Conservation (phyloP, 2,888 invertebrate species). For the Lumbricus terrestris region DNA sequence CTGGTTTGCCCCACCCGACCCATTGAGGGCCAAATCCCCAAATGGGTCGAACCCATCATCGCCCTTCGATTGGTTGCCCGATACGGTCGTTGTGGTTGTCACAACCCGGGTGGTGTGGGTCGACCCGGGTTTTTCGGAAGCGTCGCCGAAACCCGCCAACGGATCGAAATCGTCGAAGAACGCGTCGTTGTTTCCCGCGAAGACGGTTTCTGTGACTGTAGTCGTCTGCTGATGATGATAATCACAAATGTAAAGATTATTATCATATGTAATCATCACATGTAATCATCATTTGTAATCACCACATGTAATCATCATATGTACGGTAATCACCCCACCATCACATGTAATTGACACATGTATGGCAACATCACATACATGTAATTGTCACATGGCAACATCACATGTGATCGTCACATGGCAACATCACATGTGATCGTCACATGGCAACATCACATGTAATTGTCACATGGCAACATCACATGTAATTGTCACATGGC, state of each 20-base stretch:
- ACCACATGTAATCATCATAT: too few species aligned
- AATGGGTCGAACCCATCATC: background rate
- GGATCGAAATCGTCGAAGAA: constrained; percentile 4
- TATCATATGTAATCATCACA: background rate
- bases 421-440: too few species aligned
- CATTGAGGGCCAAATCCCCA: background rate
- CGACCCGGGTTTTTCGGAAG: background rate
- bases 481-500: background rate
- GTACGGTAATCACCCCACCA: background rate
- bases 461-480: background rate
- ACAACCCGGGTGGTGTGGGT: background rate
- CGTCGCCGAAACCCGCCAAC: background rate
- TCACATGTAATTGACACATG: background rate
- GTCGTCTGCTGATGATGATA: background rate
- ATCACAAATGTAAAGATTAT: background rate
- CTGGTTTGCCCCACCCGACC: background rate
- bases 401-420: too few species aligned
- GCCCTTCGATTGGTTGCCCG: background rate
- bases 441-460: too few species aligned
- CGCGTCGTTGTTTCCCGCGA: background rate
- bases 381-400: too few species aligned
- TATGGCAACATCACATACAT: too few species aligned
- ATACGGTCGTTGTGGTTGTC: background rate
- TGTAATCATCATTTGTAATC: background rate
- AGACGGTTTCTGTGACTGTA: background rate